Percentiles rank a stretch among this genome's conserved stretches.
phyloP scores from a whole-genome alignment of 2,113 vertebrate species.

The Pelusios castaneus region DNA sequence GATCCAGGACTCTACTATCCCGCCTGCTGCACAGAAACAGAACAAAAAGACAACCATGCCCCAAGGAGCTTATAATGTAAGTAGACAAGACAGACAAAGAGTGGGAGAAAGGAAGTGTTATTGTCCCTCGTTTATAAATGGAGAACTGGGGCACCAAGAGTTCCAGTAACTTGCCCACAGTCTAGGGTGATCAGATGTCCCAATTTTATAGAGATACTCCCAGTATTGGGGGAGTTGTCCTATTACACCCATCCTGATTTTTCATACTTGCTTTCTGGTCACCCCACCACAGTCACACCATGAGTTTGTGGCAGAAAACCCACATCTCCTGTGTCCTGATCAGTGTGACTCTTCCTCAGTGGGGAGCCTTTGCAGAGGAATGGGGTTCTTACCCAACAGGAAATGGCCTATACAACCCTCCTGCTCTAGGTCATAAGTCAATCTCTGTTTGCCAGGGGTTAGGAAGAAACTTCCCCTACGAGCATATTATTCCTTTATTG shows the following conservation, averaged over 20 bases:
- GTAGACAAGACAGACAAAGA: neutral
- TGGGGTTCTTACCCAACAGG: neutral
- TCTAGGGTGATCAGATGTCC: neutral
- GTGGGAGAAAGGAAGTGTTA: slow-evolving; percentile 49
- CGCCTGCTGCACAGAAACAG: neutral
- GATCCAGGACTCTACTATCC: slow-evolving; percentile 30
- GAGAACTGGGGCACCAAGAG: slow-evolving; percentile 49
- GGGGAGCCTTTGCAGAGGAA: neutral
- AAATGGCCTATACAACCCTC: neutral
- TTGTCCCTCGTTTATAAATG: slow-evolving; percentile 17
- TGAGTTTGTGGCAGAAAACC: neutral
- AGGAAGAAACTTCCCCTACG: neutral
- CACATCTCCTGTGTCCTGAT: neutral
- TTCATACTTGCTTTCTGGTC: no score
- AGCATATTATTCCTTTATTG: neutral
- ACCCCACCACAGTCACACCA: no score
- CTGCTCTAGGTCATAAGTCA: neutral
- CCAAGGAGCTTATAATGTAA: slow-evolving; percentile 22
- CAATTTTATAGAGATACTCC: no score
- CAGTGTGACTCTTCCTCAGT: neutral
- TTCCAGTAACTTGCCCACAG: slow-evolving; percentile 45
- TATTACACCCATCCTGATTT: no score
- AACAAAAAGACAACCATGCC: neutral
- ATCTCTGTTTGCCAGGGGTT: neutral
- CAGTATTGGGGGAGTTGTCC: no score